Evolutionary conservation across 1,140 invertebrate genomes (phyloP).

Genomic region (Hydropsyche tenuis): DNA sequence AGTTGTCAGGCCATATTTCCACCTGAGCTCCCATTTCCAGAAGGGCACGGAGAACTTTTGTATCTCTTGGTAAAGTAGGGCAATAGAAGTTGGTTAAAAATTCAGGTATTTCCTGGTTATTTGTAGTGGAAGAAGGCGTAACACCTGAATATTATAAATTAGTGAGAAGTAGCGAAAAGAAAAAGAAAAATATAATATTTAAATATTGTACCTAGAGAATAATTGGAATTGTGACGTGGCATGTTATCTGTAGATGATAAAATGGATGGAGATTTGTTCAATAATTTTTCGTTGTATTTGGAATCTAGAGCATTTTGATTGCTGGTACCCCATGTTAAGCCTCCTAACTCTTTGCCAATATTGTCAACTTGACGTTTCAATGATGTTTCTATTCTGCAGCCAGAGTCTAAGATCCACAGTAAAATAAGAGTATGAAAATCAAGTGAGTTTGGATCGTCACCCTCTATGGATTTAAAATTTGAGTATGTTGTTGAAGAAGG

Average conservation of each 20-base stretch:
- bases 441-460: slow-evolving; percentile 50
- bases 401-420: slow-evolving; percentile 72
- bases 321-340: slow-evolving; percentile 47
- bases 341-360: slow-evolving; percentile 52
- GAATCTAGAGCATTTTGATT: slow-evolving; percentile 1
- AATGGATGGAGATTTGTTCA: slow-evolving; percentile 11
- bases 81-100: slow-evolving; percentile 52
- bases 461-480: slow-evolving; percentile 17
- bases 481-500: slow-evolving; percentile 17
- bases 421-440: slow-evolving; percentile 71
- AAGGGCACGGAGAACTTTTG: slow-evolving; percentile 55
- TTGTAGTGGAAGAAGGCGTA: slow-evolving; percentile 43
- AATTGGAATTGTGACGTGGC: slow-evolving; percentile 11
- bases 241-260: not conserved
- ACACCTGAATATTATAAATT: slow-evolving; percentile 4
- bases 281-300: not conserved
- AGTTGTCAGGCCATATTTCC: slow-evolving; percentile 35
- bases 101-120: slow-evolving; percentile 56
- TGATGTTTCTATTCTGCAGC: slow-evolving; percentile 70
- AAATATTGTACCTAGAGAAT: slow-evolving; percentile 31
- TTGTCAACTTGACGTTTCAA: slow-evolving; percentile 62
- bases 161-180: not conserved
- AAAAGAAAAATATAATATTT: not conserved
- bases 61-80: slow-evolving; percentile 54
- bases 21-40: slow-evolving; percentile 54